phyloP scores from a whole-genome alignment of 2,888 invertebrate genomes.

The Pseudanteris insignis region DNA sequence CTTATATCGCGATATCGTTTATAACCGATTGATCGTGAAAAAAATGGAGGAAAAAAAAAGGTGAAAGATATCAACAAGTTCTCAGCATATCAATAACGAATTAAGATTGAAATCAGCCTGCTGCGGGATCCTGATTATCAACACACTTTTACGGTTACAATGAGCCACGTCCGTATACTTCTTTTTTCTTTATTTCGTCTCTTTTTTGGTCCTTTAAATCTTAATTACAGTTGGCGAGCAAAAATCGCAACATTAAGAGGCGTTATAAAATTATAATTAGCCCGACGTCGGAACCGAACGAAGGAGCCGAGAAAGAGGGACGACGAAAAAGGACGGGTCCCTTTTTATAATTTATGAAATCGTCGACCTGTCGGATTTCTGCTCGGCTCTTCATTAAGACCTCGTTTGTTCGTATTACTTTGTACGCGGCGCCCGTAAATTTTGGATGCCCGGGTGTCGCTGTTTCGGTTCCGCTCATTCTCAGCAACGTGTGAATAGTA shows the following conservation, averaged over 20 bases:
- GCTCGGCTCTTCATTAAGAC: constrained; percentile 40
- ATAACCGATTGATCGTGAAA: too few species aligned
- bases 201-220: too few species aligned
- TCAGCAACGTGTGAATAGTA: too few species aligned
- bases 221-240: constrained; percentile 14
- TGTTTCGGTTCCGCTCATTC: constrained; percentile 17
- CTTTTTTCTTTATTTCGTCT: too few species aligned
- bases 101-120: too few species aligned
- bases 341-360: constrained; percentile 38
- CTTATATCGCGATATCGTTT: too few species aligned
- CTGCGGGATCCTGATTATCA: too few species aligned
- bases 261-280: constrained; percentile 33
- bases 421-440: constrained; percentile 21
- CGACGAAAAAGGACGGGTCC: constrained; percentile 10
- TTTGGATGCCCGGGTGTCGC: constrained; percentile 20
- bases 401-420: constrained; percentile 40
- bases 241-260: constrained; percentile 8
- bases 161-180: too few species aligned
- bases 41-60: too few species aligned
- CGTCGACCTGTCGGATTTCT: constrained; percentile 40
- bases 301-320: constrained; percentile 1
- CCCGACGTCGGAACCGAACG: constrained; percentile 3
- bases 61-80: too few species aligned
- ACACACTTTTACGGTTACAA: too few species aligned
- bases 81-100: too few species aligned